Conservation (phyloP, 2,888 invertebrate species). For the Melinaea marsaeus region DNA sequence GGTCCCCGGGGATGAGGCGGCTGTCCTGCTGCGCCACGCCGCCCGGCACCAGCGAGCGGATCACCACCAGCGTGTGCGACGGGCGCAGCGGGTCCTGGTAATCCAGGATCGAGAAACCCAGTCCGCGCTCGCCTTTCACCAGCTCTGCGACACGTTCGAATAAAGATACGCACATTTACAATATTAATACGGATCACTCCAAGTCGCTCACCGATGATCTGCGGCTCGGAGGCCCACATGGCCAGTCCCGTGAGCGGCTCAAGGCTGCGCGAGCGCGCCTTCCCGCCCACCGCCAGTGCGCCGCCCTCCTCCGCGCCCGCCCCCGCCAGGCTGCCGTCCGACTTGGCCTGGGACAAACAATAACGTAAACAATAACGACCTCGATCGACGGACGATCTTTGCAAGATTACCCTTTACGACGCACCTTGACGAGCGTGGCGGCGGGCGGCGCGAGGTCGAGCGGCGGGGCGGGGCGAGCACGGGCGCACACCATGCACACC, state of each 20-base stretch:
- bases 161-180: not conserved
- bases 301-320: conserved; percentile 76
- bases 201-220: conserved; percentile 82
- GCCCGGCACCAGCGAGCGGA: conserved; percentile 97
- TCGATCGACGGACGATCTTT: too few relatives aligned
- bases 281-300: conserved; percentile 45
- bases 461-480: conserved; percentile 73
- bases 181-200: not conserved
- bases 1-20: conserved; percentile 97
- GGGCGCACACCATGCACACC: conserved; percentile 94
- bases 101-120: conserved; percentile 99
- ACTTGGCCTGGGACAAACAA: conserved; percentile 83
- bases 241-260: conserved; percentile 98
- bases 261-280: conserved; percentile 87
- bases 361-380: too few relatives aligned
- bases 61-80: conserved; percentile 97
- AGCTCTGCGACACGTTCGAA: conserved; percentile 78
- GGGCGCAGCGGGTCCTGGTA: conserved; percentile 96
- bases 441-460: conserved; percentile 62
- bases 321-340: conserved; percentile 89
- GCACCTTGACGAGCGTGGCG: conserved; percentile 54
- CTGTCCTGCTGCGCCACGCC: conserved; percentile 99
- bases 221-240: conserved; percentile 98
- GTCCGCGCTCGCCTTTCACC: conserved; percentile 96
- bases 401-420: too few relatives aligned